Base-by-base conservation (phyloP, 2,888 invertebrate genomes). In the Melinaea marsaeus region DNA sequence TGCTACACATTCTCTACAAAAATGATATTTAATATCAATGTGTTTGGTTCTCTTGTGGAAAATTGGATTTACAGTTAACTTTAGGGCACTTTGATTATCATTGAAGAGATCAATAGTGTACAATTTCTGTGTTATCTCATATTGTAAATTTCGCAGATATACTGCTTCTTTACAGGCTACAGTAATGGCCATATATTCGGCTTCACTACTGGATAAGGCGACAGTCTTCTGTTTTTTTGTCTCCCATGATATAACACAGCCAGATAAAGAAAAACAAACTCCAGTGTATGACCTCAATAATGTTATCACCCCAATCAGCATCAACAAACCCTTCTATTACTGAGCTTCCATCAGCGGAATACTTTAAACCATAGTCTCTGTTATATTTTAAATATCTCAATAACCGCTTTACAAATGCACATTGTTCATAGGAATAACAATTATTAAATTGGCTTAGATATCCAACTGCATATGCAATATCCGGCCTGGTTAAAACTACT, bases 121-220 rank as follows among this genome's bases (percentile, higher is more conserved):
- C 48, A 48, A n/a, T n/a, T 48, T 48, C n/a, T 48, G 2, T 48
- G 48, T 48, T n/a, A 13, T n/a, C n/a, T 48, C 48, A 48, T 48
- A 48, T n/a, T 13, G 13, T n/a, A 48, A 13, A n/a, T 48, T 48
- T n/a, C n/a, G 5, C n/a, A 48, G 13, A 46, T 46, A 46, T 5
- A 7, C 7, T 13, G 45, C 46, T 7, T 46, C 7, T 46, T 46
- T 46, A 13, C 46, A 46, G 4, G 46, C 13, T 46, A 9, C 46
- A 3, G 46, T 46, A 11, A 46, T 46, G n/a, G 46, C 46, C 46
- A 46, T 13, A 46, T 55, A 55, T 22, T 55, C 32, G 0, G 55
- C 32, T 6, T 55, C 33, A 3, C 32, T 55, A 32, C 33, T 55
- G 2, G 55, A 55, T 32, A 55, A 13, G 34, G 32, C 37, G 7